Conservation (phyloP, 1,140 invertebrate genomes). For the Euwallacea fornicatus region DNA sequence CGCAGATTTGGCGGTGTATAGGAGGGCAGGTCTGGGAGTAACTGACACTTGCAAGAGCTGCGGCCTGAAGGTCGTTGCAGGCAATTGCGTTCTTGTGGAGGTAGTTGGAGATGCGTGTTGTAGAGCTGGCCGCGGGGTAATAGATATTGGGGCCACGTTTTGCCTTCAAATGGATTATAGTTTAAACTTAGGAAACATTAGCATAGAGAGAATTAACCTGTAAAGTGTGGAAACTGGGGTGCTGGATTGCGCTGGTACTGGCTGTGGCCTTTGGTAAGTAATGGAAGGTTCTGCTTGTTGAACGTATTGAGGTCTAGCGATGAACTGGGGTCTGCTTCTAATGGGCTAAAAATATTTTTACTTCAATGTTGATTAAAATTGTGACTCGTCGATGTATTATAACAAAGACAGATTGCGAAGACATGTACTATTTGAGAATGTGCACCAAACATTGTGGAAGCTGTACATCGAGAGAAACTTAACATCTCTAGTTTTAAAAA, state of each 20-base stretch:
- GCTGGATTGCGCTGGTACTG: constrained; percentile 17
- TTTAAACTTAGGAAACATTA: not conserved
- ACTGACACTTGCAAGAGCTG: constrained; percentile 64
- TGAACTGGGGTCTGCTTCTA: constrained; percentile 43
- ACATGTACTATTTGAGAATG: too few species aligned
- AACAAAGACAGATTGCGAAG: not conserved
- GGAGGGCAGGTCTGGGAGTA: constrained; percentile 59
- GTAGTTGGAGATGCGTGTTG: constrained; percentile 43
- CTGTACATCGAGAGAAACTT: too few species aligned
- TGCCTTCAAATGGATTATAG: constrained; percentile 34
- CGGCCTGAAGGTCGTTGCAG: constrained; percentile 67
- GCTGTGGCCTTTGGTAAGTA: constrained; percentile 50
- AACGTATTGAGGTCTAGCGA: constrained; percentile 50
- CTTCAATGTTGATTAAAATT: not conserved
- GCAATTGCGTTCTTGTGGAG: constrained; percentile 59
- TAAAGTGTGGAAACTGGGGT: constrained; percentile 20
- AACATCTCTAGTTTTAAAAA: not conserved
- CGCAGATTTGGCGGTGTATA: constrained; percentile 57
- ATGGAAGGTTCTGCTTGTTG: constrained; percentile 32
- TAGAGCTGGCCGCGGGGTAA: constrained; percentile 57
- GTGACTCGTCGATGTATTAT: not conserved
- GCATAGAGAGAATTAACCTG: constrained; percentile 4
- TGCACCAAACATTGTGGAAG: too few species aligned
- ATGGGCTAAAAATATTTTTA: constrained; percentile 40
- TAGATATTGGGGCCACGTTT: constrained; percentile 50